A percentile compares a stretch with the other conserved stretches of the same genome.
Evolutionary conservation across 2,888 invertebrate genomes (phyloP).

Genomic region (Harpagoxenus sublaevis): DNA sequence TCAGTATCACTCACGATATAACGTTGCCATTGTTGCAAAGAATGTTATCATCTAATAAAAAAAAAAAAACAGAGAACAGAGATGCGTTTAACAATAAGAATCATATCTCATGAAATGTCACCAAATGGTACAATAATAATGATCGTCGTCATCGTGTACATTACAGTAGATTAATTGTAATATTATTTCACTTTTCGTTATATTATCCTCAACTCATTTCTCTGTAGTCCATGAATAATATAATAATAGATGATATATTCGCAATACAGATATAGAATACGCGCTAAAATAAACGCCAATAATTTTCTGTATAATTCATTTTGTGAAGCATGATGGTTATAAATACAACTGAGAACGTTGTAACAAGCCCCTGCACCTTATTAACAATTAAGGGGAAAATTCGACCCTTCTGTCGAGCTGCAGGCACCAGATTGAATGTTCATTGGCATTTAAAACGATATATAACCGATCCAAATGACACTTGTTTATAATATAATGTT

Average conservation of each 20-base stretch:
- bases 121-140: conserved; percentile 80
- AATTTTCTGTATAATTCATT: conserved; percentile 78
- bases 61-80: conserved; percentile 70
- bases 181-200: conserved; percentile 68
- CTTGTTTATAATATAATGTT: conserved; percentile 81
- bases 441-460: conserved; percentile 81
- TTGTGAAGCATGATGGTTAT: conserved; percentile 77
- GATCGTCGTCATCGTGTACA: conserved; percentile 69
- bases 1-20: conserved; percentile 42
- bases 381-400: conserved; percentile 75
- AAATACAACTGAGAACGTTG: conserved; percentile 77
- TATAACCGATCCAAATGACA: conserved; percentile 82
- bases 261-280: conserved; percentile 76
- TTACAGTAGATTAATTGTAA: conserved; percentile 75
- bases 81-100: conserved; percentile 79
- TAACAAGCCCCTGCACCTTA: conserved; percentile 78
- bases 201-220: conserved; percentile 73
- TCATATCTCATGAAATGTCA: conserved; percentile 76
- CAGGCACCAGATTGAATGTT: conserved; percentile 83
- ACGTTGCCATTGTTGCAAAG: conserved; percentile 48
- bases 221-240: conserved; percentile 74
- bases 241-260: conserved; percentile 73
- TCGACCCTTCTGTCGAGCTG: conserved; percentile 70
- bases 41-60: conserved; percentile 63
- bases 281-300: conserved; percentile 78